Conservation (phyloP, 2,113 vertebrate species). For the Cyprinus carpio region DNA sequence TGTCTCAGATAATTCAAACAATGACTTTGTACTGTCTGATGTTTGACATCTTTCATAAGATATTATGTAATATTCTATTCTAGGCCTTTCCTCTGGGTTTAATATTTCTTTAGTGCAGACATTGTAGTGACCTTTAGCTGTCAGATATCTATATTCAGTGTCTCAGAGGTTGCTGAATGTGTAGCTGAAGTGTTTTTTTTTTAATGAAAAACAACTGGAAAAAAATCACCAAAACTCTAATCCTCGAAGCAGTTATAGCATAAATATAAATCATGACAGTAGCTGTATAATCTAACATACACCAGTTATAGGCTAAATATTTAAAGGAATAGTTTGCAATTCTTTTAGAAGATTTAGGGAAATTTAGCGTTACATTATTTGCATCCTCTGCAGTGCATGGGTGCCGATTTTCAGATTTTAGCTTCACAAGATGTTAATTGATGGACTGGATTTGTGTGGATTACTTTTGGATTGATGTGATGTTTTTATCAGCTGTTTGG, state of each 20-base stretch:
- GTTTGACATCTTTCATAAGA: not conserved
- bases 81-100: not conserved
- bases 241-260: not conserved
- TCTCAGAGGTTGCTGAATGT: not conserved
- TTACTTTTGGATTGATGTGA: not conserved
- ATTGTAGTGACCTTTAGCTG: not conserved
- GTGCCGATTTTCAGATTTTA: too few species aligned
- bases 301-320: not conserved
- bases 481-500: not conserved
- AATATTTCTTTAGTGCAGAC: not conserved
- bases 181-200: not conserved
- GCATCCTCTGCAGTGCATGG: too few species aligned
- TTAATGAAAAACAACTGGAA: not conserved
- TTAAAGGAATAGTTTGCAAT: not conserved
- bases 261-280: not conserved
- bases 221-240: not conserved
- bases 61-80: not conserved
- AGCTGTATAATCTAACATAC: not conserved
- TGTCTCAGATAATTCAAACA: not conserved
- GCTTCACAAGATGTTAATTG: too few species aligned
- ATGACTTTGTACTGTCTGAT: not conserved
- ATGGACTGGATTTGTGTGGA: not conserved
- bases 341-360: too few species aligned
- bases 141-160: not conserved
- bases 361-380: too few species aligned